Evolutionary conservation across 2,888 invertebrate species (phyloP), one percentile per base, ranked within the genome.

Genomic region (Ischnura elegans): DNA sequence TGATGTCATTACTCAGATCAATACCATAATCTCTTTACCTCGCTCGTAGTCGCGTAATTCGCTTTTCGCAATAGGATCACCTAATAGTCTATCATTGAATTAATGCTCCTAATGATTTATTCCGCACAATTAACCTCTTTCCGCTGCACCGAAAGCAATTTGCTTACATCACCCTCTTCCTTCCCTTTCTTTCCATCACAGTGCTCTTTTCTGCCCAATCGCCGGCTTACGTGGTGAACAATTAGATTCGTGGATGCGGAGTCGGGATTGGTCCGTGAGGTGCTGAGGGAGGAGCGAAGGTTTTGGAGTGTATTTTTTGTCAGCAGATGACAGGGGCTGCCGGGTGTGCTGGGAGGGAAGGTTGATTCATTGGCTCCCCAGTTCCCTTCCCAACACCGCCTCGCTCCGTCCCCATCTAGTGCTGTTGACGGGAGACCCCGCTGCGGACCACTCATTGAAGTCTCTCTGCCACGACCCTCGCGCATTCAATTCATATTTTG

Each of bases 321-420:
- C n/a, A n/a, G 51, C 19, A 19, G 51, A 10, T 6, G 51, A 19
- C 2, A 10, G 51, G 8, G 51, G 19, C 13, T 51, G 4, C 13
- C 13, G 51, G 13, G 51, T 8, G 51, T n/a, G n/a, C n/a, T n/a
- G n/a, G 47, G 8, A 10, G 47, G 8, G 16, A 25, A 19, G 25
- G 76, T 76, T 36, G 76, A 76, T 76, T 36, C 76, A 76, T 76
- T 76, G 76, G 76, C 76, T 76, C 76, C 76, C 25, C 25, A 16
- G 61, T 19, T 61, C 76, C 5, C 76, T 5, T 8, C 10, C 76
- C 6, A 10, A 13, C 76, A 10, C 13, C 51, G 51, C 51, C 51
- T 3, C 76, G 10, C 36, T 36, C 36, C 29, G 10, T 36, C 36
- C 36, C 36, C 36, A 25, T 4, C n/a, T n/a, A 10, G 61, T 36